phyloP scores from a whole-genome alignment of 2,113 vertebrate species.

The Hyla sarda region DNA sequence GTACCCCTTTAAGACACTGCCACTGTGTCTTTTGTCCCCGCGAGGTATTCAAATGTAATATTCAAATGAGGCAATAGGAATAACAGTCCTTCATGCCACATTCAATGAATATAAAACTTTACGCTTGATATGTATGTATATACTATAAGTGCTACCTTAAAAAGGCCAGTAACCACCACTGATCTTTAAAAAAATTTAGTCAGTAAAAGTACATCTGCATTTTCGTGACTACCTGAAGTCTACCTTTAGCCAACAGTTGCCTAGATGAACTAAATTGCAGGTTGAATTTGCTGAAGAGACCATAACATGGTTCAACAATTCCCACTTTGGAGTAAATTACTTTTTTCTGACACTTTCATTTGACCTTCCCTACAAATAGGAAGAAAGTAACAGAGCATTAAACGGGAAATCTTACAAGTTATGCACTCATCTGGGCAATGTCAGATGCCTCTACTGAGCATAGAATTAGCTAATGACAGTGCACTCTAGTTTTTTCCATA shows the following conservation, averaged over 20 bases:
- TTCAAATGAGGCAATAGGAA: background rate
- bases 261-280: too few species aligned
- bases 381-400: constrained; percentile 1
- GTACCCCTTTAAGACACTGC: background rate
- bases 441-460: background rate
- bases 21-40: background rate
- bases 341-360: background rate
- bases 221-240: too few species aligned
- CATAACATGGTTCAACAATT: background rate
- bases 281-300: background rate
- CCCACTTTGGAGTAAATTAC: background rate
- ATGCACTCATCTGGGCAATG: too few species aligned
- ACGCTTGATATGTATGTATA: background rate
- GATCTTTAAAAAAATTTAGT: too few species aligned
- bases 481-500: background rate
- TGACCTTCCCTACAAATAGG: background rate
- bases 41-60: background rate
- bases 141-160: too few species aligned
- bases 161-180: too few species aligned
- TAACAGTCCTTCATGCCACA: background rate
- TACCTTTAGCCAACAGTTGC: too few species aligned
- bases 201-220: background rate
- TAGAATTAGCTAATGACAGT: background rate
- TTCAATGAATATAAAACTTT: background rate
- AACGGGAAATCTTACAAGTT: background rate